Evolutionary conservation across 2,113 vertebrate species (phyloP).

Genomic region (Alethe diademata): DNA sequence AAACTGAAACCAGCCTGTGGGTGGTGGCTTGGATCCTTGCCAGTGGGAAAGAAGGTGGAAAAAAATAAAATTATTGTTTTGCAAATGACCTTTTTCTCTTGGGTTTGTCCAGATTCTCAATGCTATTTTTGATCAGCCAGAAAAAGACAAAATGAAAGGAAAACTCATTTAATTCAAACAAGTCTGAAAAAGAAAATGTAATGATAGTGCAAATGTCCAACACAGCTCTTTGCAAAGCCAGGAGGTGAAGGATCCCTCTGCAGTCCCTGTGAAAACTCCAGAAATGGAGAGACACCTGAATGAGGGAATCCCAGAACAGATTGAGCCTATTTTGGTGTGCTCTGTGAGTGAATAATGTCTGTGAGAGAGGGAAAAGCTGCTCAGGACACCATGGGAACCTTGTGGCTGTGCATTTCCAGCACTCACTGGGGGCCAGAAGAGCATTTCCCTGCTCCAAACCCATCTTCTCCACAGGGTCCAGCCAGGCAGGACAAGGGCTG

Average conservation of each 20-base stretch:
- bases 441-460: background rate
- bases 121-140: background rate
- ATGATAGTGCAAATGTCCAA: background rate
- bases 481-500: background rate
- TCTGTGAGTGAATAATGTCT: background rate
- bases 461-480: background rate
- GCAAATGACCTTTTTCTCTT: background rate
- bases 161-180: background rate
- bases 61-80: background rate
- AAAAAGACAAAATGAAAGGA: background rate
- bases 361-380: background rate
- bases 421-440: background rate
- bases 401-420: background rate
- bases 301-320: background rate
- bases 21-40: background rate
- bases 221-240: background rate
- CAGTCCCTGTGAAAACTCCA: background rate
- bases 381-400: background rate
- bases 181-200: background rate
- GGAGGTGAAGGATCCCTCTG: background rate
- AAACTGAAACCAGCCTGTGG: background rate
- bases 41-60: background rate
- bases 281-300: background rate
- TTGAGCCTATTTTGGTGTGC: accelerated
- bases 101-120: background rate